Percentiles rank a stretch among this genome's conserved stretches.
Evolutionary conservation across 2,888 invertebrate genomes (phyloP).

Genomic region (Cantharis lateralis): DNA sequence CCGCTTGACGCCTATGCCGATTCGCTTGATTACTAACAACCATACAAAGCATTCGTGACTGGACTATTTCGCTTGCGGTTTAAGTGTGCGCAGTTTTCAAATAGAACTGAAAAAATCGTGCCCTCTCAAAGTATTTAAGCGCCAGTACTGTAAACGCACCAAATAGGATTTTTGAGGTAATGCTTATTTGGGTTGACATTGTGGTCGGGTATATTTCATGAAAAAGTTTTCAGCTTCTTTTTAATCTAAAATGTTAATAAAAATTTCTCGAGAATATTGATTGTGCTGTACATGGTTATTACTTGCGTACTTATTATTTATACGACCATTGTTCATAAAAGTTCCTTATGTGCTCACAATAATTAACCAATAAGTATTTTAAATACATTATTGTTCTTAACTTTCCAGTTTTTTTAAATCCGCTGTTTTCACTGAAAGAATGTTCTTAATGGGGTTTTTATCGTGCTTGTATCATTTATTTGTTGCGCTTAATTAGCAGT

Average conservation of each 20-base stretch:
- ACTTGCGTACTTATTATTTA: neutral
- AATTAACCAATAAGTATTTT: conserved; percentile 18
- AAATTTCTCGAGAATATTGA: neutral
- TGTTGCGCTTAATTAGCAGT: conserved; percentile 25
- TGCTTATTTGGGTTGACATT: neutral
- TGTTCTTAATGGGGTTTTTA: conserved; percentile 23
- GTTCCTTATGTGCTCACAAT: neutral
- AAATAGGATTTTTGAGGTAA: neutral
- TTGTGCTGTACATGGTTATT: neutral
- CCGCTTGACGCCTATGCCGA: neutral
- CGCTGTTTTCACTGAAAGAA: conserved; percentile 25
- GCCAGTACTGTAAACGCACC: neutral
- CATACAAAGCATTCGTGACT: neutral
- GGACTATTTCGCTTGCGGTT: neutral
- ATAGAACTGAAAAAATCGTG: neutral
- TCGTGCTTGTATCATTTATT: conserved; percentile 7
- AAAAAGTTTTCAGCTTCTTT: neutral
- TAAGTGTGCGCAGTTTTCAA: neutral
- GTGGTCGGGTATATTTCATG: neutral
- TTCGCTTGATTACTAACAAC: neutral
- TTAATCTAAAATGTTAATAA: neutral
- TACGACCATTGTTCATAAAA: neutral
- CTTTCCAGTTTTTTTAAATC: conserved; percentile 12
- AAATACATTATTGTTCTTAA: conserved; percentile 21
- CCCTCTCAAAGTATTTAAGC: neutral